These are phyloP conservation scores for Invenusta paracnida DNA, from an alignment of 2,888 invertebrate species.

Conservation along the genomic window DNA sequence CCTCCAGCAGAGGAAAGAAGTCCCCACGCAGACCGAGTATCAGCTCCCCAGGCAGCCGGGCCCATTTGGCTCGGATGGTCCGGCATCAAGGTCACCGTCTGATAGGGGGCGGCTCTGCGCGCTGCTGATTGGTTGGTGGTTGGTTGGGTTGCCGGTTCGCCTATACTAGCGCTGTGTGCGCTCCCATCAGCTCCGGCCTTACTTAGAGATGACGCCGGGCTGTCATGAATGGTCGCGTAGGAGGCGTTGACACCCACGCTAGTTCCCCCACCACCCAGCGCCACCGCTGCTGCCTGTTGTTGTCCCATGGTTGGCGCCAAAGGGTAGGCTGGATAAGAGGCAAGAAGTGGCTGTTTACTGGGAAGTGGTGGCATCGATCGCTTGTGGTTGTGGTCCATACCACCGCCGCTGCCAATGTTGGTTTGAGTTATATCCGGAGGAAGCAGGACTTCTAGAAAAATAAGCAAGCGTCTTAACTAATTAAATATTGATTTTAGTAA, in stretches of 20 bases:
- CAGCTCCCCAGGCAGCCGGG: slow-evolving; percentile 55
- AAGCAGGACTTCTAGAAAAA: background rate
- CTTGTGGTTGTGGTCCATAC: background rate
- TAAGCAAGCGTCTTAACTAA: background rate
- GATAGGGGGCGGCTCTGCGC: background rate
- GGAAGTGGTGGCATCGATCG: no score
- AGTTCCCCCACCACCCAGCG: no score
- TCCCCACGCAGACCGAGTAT: slow-evolving; percentile 60
- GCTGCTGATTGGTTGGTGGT: background rate
- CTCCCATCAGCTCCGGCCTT: background rate
- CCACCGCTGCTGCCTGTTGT: no score
- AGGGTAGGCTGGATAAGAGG: background rate
- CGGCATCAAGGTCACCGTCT: background rate
- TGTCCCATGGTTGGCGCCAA: background rate
- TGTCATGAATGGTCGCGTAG: background rate
- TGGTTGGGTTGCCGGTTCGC: background rate
- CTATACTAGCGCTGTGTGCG: background rate
- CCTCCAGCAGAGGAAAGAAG: slow-evolving; percentile 64
- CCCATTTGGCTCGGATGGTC: background rate
- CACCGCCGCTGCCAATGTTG: background rate
- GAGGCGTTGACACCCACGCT: background rate
- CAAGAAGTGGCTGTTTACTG: background rate
- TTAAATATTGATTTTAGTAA: background rate
- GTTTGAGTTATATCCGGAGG: background rate
- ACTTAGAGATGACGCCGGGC: background rate